Conservation (phyloP, 2,888 invertebrate genomes). For the Lordiphosa andalusiaca region DNA sequence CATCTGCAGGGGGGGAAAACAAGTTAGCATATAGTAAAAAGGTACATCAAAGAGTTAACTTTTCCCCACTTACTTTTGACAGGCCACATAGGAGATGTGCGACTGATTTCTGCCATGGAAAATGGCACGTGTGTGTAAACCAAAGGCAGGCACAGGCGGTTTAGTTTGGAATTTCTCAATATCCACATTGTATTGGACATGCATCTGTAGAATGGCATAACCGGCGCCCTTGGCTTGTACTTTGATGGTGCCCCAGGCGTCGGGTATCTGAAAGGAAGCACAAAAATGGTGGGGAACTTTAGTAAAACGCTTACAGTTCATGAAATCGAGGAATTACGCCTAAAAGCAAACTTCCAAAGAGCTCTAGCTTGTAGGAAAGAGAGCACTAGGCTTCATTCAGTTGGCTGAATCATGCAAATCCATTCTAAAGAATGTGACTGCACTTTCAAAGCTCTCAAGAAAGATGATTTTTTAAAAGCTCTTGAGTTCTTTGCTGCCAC, state of each 20-base stretch:
- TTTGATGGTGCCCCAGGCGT: slow-evolving; percentile 96
- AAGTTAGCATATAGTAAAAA: too few species aligned
- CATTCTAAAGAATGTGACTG: too few species aligned
- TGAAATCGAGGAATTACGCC: too few species aligned
- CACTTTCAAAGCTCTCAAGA: too few species aligned
- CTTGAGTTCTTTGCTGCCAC: too few species aligned
- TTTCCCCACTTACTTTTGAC: slow-evolving; percentile 86
- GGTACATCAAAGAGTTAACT: background rate
- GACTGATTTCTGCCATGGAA: slow-evolving; percentile 96
- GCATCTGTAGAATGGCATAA: slow-evolving; percentile 96
- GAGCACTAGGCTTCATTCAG: too few species aligned
- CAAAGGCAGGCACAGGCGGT: slow-evolving; percentile 91
- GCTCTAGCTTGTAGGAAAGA: too few species aligned
- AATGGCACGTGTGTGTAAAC: slow-evolving; percentile 86
- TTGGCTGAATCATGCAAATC: too few species aligned
- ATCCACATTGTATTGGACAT: slow-evolving; percentile 95
- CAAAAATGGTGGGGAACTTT: background rate
- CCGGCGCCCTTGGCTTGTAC: slow-evolving; percentile 96
- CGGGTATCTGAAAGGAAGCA: slow-evolving; percentile 85
- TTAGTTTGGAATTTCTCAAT: slow-evolving; percentile 90
- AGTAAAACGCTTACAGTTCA: too few species aligned
- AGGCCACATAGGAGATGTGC: slow-evolving; percentile 91
- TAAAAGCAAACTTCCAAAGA: too few species aligned
- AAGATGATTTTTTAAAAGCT: too few species aligned
- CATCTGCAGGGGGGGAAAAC: slow-evolving; percentile 83